These are phyloP conservation scores for Ispidina picta DNA, from an alignment of 2,797 vertebrate genomes.

Conservation along the genomic window DNA sequence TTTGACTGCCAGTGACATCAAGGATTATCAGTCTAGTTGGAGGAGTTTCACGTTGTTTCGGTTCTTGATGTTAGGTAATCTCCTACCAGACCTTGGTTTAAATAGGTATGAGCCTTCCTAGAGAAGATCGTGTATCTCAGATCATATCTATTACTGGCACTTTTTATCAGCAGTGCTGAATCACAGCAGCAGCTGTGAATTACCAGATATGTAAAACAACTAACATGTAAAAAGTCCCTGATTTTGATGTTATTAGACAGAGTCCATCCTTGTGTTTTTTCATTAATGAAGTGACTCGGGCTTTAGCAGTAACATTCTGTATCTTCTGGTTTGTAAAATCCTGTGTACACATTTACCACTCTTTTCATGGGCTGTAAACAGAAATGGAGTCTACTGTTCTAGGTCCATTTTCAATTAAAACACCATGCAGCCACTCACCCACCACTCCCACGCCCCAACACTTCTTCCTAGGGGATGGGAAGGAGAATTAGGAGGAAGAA, in stretches of 20 bases:
- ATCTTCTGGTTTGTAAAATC: neutral
- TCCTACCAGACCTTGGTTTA: slow-evolving; percentile 32
- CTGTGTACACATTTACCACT: neutral
- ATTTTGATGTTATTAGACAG: neutral
- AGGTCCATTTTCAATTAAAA: neutral
- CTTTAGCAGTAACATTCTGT: neutral
- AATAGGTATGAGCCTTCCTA: neutral
- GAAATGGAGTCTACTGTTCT: neutral
- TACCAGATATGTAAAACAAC: neutral
- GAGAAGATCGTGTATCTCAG: neutral
- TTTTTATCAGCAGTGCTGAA: neutral
- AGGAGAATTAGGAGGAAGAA: too few relatives aligned
- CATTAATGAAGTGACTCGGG: neutral
- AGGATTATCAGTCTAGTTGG: slow-evolving; percentile 25
- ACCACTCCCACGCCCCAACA: too few relatives aligned
- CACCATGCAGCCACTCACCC: too few relatives aligned
- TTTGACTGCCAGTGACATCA: slow-evolving; percentile 6
- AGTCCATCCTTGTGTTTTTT: neutral
- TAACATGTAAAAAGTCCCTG: neutral
- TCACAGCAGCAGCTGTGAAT: neutral
- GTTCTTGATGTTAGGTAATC: slow-evolving; percentile 35
- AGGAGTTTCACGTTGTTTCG: neutral
- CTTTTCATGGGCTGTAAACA: neutral
- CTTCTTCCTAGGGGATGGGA: too few relatives aligned
- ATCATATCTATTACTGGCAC: neutral